phyloP scores from a whole-genome alignment of 2,888 invertebrate genomes.

The Agelastica alni region DNA sequence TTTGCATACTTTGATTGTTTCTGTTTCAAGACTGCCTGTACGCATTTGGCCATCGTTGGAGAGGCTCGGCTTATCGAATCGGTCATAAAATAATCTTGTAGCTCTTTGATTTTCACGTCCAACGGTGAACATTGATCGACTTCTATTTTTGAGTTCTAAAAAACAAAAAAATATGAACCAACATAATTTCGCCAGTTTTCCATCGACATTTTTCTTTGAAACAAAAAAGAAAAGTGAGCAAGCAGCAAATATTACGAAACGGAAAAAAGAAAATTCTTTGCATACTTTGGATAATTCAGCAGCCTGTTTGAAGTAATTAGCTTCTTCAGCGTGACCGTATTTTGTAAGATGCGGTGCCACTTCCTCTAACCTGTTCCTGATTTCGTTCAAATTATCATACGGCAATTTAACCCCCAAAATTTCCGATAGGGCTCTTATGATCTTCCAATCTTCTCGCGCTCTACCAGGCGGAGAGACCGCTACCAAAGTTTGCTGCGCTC shows the following conservation, averaged over 20 bases:
- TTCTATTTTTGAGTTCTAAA: conserved; percentile 50
- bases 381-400: conserved; percentile 84
- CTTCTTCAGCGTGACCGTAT: conserved; percentile 81
- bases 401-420: conserved; percentile 69
- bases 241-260: too few species aligned
- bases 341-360: conserved; percentile 87
- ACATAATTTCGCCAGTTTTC: too few species aligned
- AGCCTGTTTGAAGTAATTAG: conserved; percentile 83
- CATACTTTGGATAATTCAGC: conserved; percentile 70
- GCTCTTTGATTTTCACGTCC: conserved; percentile 72
- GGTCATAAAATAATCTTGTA: conserved; percentile 94
- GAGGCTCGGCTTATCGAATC: conserved; percentile 95
- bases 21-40: conserved; percentile 85
- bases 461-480: conserved; percentile 91
- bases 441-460: conserved; percentile 98
- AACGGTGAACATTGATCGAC: conserved; percentile 58
- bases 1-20: conserved; percentile 53
- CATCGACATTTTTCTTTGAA: too few species aligned
- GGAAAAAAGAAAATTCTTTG: too few species aligned
- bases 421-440: conserved; percentile 94
- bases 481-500: conserved; percentile 86
- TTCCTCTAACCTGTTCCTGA: conserved; percentile 76
- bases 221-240: too few species aligned
- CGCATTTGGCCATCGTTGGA: conserved; percentile 98
- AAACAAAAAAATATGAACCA: background rate